phyloP scores from a whole-genome alignment of 2,888 invertebrate genomes.

The Euproctis similis region DNA sequence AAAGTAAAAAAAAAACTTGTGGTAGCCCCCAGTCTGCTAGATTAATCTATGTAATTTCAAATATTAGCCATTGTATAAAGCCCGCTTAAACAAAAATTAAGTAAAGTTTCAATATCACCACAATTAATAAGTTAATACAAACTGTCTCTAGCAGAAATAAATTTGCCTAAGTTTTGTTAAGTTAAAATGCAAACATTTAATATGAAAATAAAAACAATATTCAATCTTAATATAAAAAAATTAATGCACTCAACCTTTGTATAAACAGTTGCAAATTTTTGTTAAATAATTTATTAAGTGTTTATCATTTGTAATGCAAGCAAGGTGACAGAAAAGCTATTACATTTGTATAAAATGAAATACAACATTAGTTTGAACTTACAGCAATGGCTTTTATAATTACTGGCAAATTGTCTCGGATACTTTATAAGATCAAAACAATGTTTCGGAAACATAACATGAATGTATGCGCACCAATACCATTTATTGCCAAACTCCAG shows the following conservation, averaged over 20 bases:
- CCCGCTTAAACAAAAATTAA: too few species aligned
- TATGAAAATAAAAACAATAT: slow-evolving; percentile 10
- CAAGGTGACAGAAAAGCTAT: slow-evolving; percentile 46
- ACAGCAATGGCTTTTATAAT: slow-evolving; percentile 31
- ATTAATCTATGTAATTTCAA: too few species aligned
- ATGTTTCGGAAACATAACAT: slow-evolving; percentile 22
- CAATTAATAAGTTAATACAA: slow-evolving; percentile 9
- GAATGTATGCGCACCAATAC: too few species aligned
- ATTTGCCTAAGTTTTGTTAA: not conserved
- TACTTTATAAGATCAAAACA: slow-evolving; percentile 14
- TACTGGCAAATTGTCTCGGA: slow-evolving; percentile 10
- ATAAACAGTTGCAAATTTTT: slow-evolving; percentile 23
- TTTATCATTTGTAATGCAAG: slow-evolving; percentile 51
- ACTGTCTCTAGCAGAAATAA: slow-evolving; percentile 1
- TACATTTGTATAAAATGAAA: slow-evolving; percentile 35
- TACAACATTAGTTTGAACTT: slow-evolving; percentile 33
- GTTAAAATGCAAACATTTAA: slow-evolving; percentile 4
- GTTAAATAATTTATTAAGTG: slow-evolving; percentile 29
- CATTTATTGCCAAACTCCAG: too few species aligned
- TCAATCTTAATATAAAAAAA: slow-evolving; percentile 26
- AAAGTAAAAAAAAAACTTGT: too few species aligned
- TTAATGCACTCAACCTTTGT: slow-evolving; percentile 26
- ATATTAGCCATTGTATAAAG: too few species aligned
- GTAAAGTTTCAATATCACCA: too few species aligned
- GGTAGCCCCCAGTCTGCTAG: too few species aligned